Percentiles rank a stretch among this genome's conserved stretches.
These are phyloP conservation scores for Tyrannus savana DNA, from an alignment of 2,113 vertebrate genomes.

Conservation along the genomic window DNA sequence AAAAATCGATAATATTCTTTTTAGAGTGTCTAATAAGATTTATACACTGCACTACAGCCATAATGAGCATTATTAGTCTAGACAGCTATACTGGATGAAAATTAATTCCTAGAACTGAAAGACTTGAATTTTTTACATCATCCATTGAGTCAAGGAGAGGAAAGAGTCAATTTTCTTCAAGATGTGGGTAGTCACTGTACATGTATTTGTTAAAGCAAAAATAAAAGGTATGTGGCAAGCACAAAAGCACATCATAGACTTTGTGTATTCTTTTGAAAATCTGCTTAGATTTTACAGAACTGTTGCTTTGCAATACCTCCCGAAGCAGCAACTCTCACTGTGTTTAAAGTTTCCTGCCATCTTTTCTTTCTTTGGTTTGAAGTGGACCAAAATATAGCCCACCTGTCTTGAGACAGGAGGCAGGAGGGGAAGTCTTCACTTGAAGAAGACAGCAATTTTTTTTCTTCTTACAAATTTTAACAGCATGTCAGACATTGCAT, in stretches of 20 bases:
- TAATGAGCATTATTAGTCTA: constrained; percentile 66
- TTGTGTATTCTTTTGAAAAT: background rate
- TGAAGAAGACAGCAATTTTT: background rate
- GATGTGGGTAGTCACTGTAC: constrained; percentile 27
- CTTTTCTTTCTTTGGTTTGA: background rate
- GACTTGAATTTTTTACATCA: constrained; percentile 55
- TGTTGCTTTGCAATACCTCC: background rate
- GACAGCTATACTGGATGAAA: constrained; percentile 65
- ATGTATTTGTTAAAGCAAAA: constrained; percentile 40
- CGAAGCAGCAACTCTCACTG: background rate
- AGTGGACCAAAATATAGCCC: background rate
- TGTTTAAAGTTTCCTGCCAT: background rate
- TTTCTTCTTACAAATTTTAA: background rate
- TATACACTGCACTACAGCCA: constrained; percentile 24
- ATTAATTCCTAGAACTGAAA: constrained; percentile 65
- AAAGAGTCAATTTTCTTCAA: constrained; percentile 16
- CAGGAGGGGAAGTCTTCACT: background rate
- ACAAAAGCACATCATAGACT: background rate
- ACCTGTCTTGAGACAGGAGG: background rate
- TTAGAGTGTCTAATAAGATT: constrained; percentile 61
- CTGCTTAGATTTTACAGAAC: background rate
- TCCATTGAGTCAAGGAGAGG: constrained; percentile 41
- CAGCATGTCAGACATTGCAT: background rate
- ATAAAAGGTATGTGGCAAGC: background rate
- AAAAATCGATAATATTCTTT: constrained; percentile 20